phyloP scores from a whole-genome alignment of 2,113 vertebrate species.

The Sigmodon hispidus region DNA sequence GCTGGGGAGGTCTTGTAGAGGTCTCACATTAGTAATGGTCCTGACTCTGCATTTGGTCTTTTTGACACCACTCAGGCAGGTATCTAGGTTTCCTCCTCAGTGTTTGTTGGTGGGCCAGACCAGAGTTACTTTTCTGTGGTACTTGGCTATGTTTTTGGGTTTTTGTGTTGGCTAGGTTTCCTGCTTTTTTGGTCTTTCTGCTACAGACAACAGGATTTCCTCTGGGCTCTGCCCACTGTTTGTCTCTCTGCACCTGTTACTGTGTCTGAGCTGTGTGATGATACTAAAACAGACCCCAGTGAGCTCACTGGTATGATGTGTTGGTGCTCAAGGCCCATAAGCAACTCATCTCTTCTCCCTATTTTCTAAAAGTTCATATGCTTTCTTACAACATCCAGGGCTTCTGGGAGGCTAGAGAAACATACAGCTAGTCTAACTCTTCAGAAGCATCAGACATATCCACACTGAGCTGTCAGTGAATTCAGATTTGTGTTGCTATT shows the following conservation, averaged over 20 bases:
- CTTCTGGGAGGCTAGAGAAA: constrained; percentile 8
- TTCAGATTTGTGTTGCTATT: constrained; percentile 12
- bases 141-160: neutral
- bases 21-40: neutral
- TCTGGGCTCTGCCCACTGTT: neutral
- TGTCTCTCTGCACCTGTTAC: neutral
- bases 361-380: neutral
- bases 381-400: neutral
- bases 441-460: neutral
- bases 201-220: neutral
- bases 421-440: neutral
- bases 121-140: neutral
- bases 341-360: neutral
- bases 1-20: neutral
- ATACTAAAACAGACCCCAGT: constrained; percentile 6
- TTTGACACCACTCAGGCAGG: neutral
- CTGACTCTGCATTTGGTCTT: neutral
- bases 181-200: neutral
- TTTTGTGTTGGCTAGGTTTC: neutral
- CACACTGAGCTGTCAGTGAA: neutral
- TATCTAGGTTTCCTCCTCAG: neutral
- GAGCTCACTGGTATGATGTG: neutral
- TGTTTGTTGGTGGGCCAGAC: neutral
- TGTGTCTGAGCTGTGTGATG: neutral
- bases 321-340: neutral